A percentile compares a stretch with the other conserved stretches of the same genome.
These are phyloP conservation scores for Nebria brevicollis DNA, from an alignment of 2,888 invertebrate genomes.

Conservation along the genomic window DNA sequence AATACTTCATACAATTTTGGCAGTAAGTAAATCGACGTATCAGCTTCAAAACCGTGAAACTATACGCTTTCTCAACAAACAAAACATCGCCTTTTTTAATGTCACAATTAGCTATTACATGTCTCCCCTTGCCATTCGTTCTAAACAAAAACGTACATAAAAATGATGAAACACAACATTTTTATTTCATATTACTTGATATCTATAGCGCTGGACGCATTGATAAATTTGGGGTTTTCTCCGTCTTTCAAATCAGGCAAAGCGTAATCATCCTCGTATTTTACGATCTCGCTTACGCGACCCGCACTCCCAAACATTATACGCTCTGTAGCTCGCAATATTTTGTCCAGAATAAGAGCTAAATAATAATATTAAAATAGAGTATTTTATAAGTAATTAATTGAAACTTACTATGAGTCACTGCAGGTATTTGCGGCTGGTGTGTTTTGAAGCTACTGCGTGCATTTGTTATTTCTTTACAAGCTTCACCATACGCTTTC, in stretches of 20 bases:
- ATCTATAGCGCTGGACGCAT: neutral
- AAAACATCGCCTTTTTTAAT: slow-evolving; percentile 10
- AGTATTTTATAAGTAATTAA: neutral
- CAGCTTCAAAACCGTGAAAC: neutral
- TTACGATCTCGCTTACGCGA: neutral
- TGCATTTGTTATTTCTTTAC: neutral
- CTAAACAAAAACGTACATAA: neutral
- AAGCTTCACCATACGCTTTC: neutral
- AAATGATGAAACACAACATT: neutral
- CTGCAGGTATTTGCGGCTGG: neutral
- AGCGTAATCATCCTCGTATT: neutral
- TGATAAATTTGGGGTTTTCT: neutral
- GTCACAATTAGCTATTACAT: neutral
- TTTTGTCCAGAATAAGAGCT: neutral
- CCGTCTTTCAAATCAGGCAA: neutral
- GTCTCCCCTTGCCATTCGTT: neutral
- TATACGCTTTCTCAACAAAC: neutral
- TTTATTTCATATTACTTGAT: neutral
- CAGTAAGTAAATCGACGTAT: neutral
- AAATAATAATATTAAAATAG: neutral
- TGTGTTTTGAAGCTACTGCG: neutral
- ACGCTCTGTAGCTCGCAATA: neutral
- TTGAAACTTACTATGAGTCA: neutral
- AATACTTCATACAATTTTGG: neutral
- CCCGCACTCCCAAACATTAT: neutral